These are phyloP conservation scores for Ursus arctos DNA, from an alignment of 2,113 vertebrate species.

Conservation along the genomic window DNA sequence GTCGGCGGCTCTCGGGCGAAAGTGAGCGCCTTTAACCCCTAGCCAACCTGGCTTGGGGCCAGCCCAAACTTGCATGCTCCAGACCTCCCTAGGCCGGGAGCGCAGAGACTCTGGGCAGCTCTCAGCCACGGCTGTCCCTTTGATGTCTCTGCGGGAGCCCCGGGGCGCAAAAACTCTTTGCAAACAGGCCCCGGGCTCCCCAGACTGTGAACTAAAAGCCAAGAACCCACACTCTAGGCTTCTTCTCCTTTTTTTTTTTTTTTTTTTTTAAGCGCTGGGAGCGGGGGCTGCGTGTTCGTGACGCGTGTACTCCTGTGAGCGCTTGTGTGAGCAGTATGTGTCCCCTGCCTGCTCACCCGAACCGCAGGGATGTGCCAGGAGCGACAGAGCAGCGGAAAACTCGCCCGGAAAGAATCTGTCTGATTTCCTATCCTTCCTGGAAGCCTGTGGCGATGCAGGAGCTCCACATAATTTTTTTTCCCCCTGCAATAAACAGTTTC, in stretches of 20 bases:
- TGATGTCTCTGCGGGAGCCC: background rate
- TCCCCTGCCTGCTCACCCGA: background rate
- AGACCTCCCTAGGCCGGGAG: background rate
- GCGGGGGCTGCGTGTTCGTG: background rate
- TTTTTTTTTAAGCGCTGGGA: background rate
- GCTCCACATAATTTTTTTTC: background rate
- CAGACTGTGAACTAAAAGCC: background rate
- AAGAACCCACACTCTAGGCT: background rate
- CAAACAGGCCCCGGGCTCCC: background rate
- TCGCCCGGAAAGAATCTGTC: background rate
- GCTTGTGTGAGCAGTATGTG: background rate
- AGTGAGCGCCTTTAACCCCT: background rate
- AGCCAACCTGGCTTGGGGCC: background rate
- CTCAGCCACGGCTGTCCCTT: background rate
- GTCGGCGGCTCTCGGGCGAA: background rate
- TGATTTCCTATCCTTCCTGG: background rate
- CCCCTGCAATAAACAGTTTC: background rate
- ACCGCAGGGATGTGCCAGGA: background rate
- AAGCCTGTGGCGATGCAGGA: background rate
- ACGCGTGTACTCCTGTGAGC: background rate
- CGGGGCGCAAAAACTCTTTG: background rate
- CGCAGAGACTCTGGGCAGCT: background rate
- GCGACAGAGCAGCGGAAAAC: background rate
- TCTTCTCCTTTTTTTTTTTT: background rate
- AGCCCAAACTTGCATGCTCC: background rate